Percentiles rank a stretch among this genome's conserved stretches.
Conservation (phyloP, 2,888 invertebrate species). For the Zhuqinia jingwanae region DNA sequence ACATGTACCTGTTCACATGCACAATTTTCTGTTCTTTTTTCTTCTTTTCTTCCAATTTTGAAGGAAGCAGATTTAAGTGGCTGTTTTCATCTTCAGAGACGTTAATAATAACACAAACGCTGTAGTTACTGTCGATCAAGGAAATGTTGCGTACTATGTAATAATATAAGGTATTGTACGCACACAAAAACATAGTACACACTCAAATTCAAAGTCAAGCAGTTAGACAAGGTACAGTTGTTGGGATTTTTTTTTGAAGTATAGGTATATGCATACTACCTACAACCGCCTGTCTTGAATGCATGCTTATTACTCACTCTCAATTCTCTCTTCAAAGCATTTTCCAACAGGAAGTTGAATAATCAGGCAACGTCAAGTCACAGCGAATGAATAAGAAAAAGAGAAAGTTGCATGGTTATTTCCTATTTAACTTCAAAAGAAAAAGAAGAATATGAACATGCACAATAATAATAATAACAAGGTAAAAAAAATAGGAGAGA, state of each 20-base stretch:
- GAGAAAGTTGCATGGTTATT: constrained; percentile 29
- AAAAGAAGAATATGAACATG: constrained; percentile 10
- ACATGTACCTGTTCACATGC: background rate
- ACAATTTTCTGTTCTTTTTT: background rate
- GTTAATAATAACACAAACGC: constrained; percentile 25
- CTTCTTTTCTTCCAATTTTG: too few relatives aligned
- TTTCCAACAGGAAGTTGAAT: constrained; percentile 62
- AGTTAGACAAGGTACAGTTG: background rate
- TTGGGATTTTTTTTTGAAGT: constrained; percentile 11
- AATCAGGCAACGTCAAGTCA: constrained; percentile 56
- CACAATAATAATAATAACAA: constrained; percentile 15
- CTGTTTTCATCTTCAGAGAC: constrained; percentile 41
- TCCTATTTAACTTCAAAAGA: constrained; percentile 52
- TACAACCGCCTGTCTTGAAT: too few relatives aligned
- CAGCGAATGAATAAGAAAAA: background rate
- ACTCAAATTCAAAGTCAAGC: constrained; percentile 3
- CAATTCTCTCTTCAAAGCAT: constrained; percentile 22
- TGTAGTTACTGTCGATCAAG: constrained; percentile 36
- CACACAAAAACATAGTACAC: background rate
- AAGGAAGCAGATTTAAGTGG: constrained; percentile 9
- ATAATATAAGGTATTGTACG: background rate
- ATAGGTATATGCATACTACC: background rate
- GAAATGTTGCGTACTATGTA: constrained; percentile 19
- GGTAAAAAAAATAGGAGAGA: constrained; percentile 11
- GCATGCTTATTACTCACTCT: constrained; percentile 7